These are phyloP conservation scores for Sylvilagus bachmani DNA, from an alignment of 2,113 vertebrate genomes.

Conservation along the genomic window DNA sequence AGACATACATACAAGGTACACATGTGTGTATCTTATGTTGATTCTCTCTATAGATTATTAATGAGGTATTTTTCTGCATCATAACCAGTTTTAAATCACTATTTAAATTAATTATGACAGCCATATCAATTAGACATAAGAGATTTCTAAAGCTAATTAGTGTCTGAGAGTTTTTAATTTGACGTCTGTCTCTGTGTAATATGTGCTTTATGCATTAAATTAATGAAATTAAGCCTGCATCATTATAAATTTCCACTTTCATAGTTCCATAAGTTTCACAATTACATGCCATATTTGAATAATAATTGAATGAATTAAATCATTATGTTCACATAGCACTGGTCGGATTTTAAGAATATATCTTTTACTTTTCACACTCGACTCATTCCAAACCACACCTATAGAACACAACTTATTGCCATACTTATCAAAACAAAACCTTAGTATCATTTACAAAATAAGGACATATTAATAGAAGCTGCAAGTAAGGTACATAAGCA, in stretches of 20 bases:
- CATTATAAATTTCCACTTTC: slow-evolving; percentile 91
- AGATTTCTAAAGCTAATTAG: slow-evolving; percentile 92
- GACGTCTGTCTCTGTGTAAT: slow-evolving; percentile 89
- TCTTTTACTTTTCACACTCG: neutral
- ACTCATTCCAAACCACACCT: neutral
- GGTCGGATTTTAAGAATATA: slow-evolving; percentile 74
- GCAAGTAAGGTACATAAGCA: neutral
- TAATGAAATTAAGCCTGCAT: slow-evolving; percentile 91
- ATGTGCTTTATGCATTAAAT: slow-evolving; percentile 91
- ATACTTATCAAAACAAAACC: neutral
- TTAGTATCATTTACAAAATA: slow-evolving; percentile 49
- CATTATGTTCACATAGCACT: slow-evolving; percentile 79
- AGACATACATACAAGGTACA: neutral
- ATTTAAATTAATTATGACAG: slow-evolving; percentile 92
- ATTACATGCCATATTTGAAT: slow-evolving; percentile 90
- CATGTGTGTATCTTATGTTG: slow-evolving; percentile 19
- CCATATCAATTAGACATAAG: slow-evolving; percentile 91
- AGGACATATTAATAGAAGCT: neutral
- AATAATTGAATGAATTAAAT: slow-evolving; percentile 88
- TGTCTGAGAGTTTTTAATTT: slow-evolving; percentile 90
- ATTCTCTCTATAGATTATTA: slow-evolving; percentile 78
- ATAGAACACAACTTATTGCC: neutral
- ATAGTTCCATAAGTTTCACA: slow-evolving; percentile 90
- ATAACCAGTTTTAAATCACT: slow-evolving; percentile 87
- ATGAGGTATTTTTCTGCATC: slow-evolving; percentile 82